Evolutionary conservation across 2,888 invertebrate species (phyloP).

Genomic region (Drosophila paracracens): DNA sequence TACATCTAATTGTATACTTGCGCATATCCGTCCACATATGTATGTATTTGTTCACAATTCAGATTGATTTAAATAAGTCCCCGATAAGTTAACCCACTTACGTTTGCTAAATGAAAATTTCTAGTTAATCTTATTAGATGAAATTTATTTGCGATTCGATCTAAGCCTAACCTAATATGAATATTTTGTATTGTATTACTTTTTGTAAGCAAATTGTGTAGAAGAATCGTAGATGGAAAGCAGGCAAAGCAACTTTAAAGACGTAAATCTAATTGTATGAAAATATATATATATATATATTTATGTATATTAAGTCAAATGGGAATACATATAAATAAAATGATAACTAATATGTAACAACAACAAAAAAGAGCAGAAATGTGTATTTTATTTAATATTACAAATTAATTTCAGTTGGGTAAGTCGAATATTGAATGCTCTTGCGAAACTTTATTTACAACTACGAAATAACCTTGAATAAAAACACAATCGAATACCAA

Average conservation of each 20-base stretch:
- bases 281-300: constrained; percentile 67
- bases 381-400: not conserved
- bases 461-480: not conserved
- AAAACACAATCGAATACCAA: not conserved
- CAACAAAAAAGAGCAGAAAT: constrained; percentile 6
- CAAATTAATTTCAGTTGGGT: not conserved
- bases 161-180: constrained; percentile 39
- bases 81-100: constrained; percentile 4
- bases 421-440: constrained; percentile 4
- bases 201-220: constrained; percentile 66
- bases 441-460: not conserved
- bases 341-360: constrained; percentile 71
- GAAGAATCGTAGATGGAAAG: constrained; percentile 59
- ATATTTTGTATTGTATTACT: constrained; percentile 58
- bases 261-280: constrained; percentile 78
- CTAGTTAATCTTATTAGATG: constrained; percentile 75
- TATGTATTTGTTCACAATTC: constrained; percentile 40
- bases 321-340: constrained; percentile 78
- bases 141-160: constrained; percentile 63
- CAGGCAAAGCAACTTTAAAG: constrained; percentile 78
- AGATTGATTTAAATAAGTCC: constrained; percentile 14
- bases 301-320: constrained; percentile 74
- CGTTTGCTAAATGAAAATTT: constrained; percentile 42
- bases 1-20: constrained; percentile 61
- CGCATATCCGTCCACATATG: constrained; percentile 78